Base-by-base conservation (phyloP, 1,140 invertebrate species). In the Drosophila teissieri region DNA sequence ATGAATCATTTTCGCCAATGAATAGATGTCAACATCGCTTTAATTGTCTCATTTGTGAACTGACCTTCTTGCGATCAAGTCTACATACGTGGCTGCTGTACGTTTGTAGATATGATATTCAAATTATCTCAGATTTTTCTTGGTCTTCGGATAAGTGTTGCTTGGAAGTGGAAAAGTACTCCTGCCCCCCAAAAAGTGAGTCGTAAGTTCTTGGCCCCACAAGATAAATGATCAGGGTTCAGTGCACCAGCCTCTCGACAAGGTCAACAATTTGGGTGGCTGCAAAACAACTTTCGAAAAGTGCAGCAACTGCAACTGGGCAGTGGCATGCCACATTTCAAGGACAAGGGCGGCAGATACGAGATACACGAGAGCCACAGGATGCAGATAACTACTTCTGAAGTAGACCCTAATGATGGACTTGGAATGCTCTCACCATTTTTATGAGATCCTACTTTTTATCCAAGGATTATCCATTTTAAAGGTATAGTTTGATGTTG, bases 271-370 rank as follows among this genome's bases (percentile, higher is more conserved):
- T 85, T 85, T 70, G 78, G 49, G 60, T 57, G 64, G 54, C 80
- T 65, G 61, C 54, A 22, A 69, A 79, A 88, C 84, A 83, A 88
- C 83, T 86, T 86, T 86, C 83, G 19, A 88, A 86, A 74, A 52
- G 52, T 62, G 55, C 37, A 58, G 45, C 17, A 37, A 48, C 39
- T 65, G 53, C 53, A 74, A 67, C 37, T 70, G 61, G 44, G 37
- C 27, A 56, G 67, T 70, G 65, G 67, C 67, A 70, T 70, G 67
- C 67, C 51, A 86, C 78, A 74, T 42, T 51, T 39, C 62, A 68
- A 76, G 73, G 82, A 61, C 70, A 82, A 68, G 79, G 64, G 19
- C 67, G n/a, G n/a, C n/a, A n/a, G n/a, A n/a, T n/a, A n/a, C n/a
- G n/a, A 40, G 51, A 57, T 60, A 39, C 22, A 45, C 53, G 7